These are phyloP conservation scores for Argynnis bischoffii DNA, from an alignment of 2,888 invertebrate species.

Conservation along the genomic window DNA sequence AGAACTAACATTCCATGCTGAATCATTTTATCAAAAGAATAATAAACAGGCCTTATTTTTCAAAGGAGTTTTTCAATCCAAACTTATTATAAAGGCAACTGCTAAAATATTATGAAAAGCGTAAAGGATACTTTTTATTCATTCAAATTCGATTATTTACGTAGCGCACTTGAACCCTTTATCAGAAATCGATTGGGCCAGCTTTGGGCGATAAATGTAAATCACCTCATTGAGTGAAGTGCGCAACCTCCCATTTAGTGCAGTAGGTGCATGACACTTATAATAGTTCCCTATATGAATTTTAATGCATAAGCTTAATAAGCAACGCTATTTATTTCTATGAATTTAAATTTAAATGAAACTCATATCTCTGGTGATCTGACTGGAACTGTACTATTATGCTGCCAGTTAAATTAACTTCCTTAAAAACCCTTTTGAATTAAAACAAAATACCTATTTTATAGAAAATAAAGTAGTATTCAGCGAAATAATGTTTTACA, in stretches of 20 bases:
- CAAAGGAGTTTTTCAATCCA: not conserved
- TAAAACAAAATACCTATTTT: no score
- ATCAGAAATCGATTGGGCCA: constrained; percentile 37
- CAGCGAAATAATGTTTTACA: no score
- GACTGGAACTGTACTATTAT: no score
- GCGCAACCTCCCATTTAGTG: constrained; percentile 39
- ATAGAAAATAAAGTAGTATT: no score
- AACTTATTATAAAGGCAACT: not conserved
- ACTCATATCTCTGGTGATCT: no score
- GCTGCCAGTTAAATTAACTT: no score
- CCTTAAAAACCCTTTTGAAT: no score
- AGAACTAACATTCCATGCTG: no score
- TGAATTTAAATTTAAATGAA: not conserved
- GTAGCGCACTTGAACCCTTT: constrained; percentile 30
- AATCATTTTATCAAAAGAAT: not conserved
- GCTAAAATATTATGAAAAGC: constrained; percentile 10
- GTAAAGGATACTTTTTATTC: constrained; percentile 16
- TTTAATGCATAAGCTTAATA: not conserved
- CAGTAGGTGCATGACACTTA: constrained; percentile 9
- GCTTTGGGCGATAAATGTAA: constrained; percentile 65
- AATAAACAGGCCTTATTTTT: not conserved
- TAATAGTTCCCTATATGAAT: not conserved
- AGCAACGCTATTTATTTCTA: no score
- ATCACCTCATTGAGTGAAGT: constrained; percentile 69
- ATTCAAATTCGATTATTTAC: constrained; percentile 28